phyloP scores from a whole-genome alignment of 1,140 invertebrate genomes.

The Caerostris extrusa region DNA sequence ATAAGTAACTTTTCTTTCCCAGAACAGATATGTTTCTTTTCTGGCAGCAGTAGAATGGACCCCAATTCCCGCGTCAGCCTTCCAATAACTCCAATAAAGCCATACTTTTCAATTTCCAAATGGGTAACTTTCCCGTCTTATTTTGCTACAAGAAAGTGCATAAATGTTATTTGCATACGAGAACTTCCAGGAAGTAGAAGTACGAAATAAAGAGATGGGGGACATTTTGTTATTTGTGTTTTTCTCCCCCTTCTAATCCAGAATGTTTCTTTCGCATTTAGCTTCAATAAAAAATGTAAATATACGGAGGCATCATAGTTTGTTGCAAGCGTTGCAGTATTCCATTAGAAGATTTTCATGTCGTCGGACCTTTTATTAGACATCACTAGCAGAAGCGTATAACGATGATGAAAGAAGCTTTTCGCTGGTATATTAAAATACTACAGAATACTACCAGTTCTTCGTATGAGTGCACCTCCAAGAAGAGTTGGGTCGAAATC shows the following conservation, averaged over 20 bases:
- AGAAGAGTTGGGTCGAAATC: neutral
- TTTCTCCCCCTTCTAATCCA: neutral
- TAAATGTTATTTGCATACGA: constrained; percentile 47
- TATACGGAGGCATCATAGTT: neutral
- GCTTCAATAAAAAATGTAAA: constrained; percentile 57
- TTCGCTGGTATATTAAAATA: neutral
- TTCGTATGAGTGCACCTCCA: neutral
- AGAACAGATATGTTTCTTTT: neutral
- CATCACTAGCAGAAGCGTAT: neutral
- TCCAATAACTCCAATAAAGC: constrained; percentile 67
- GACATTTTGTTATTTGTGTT: neutral
- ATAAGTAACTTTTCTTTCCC: constrained; percentile 30
- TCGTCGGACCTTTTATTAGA: constrained; percentile 23
- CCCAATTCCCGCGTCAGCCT: constrained; percentile 38
- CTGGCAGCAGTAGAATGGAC: neutral
- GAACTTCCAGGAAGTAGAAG: neutral
- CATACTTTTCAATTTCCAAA: constrained; percentile 20
- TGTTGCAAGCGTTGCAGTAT: neutral
- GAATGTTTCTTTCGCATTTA: constrained; percentile 56
- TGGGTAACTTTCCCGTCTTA: constrained; percentile 29
- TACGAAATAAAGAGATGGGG: neutral
- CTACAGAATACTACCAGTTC: too few species aligned
- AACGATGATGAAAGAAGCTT: neutral
- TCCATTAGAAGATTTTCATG: constrained; percentile 27
- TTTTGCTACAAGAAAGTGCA: neutral